Evolutionary conservation across 2,113 vertebrate genomes (phyloP).

Genomic region (Hystrix cristata): DNA sequence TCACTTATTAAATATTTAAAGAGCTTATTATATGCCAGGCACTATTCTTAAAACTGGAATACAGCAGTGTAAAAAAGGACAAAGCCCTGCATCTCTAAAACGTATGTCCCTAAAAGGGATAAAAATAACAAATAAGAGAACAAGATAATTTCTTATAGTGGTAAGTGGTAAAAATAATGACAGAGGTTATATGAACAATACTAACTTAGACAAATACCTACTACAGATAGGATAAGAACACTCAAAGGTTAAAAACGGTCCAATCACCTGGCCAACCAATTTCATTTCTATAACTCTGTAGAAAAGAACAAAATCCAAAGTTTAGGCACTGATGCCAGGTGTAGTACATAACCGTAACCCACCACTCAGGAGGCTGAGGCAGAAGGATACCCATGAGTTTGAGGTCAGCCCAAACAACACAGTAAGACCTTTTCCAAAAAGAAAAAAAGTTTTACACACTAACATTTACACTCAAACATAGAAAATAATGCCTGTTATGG

Average conservation of each 20-base stretch:
- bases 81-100: background rate
- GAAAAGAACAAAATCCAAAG: background rate
- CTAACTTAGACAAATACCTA: background rate
- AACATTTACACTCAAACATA: background rate
- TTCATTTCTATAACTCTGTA: background rate
- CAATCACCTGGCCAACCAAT: background rate
- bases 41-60: background rate
- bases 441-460: background rate
- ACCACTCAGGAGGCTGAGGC: background rate
- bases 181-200: background rate
- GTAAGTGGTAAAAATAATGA: background rate
- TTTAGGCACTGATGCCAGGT: background rate
- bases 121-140: background rate
- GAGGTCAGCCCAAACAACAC: background rate
- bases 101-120: background rate
- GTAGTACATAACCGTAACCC: background rate
- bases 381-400: background rate
- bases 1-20: background rate
- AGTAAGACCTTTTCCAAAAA: background rate
- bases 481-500: background rate
- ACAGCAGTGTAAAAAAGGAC: background rate
- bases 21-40: background rate
- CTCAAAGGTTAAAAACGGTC: background rate
- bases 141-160: background rate
- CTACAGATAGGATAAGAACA: background rate